Evolutionary conservation across 2,888 invertebrate genomes (phyloP).

Genomic region (Torymus aiolomorphi): DNA sequence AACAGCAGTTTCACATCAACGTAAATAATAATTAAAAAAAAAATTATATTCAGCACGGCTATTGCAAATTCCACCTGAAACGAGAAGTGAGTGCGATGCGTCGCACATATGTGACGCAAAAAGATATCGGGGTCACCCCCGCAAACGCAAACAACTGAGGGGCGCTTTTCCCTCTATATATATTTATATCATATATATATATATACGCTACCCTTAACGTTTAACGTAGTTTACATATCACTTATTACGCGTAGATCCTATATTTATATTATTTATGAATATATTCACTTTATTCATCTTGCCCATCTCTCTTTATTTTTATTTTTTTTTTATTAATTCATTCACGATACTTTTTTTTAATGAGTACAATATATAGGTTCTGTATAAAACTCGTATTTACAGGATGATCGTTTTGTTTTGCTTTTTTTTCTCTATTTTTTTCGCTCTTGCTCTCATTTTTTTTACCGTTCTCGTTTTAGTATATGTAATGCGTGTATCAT

Average conservation of each 20-base stretch:
- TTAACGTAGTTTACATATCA: constrained; percentile 57
- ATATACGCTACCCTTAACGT: constrained; percentile 50
- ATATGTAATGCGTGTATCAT: constrained; percentile 56
- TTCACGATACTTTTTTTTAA: constrained; percentile 71
- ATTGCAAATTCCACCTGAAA: too few species aligned
- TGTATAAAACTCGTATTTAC: constrained; percentile 76
- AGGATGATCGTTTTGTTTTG: constrained; percentile 70
- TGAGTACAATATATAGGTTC: constrained; percentile 72
- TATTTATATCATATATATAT: constrained; percentile 36
- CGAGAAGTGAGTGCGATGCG: too few species aligned
- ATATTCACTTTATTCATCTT: constrained; percentile 61
- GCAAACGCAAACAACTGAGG: constrained; percentile 42
- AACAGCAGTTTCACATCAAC: constrained; percentile 1
- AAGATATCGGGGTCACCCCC: not conserved
- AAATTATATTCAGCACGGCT: too few species aligned
- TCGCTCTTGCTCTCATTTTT: constrained; percentile 59
- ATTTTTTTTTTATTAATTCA: constrained; percentile 64
- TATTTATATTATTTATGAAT: constrained; percentile 64
- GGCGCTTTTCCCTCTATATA: constrained; percentile 40
- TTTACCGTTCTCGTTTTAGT: constrained; percentile 48
- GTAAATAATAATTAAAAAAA: constrained; percentile 15
- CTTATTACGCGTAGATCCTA: constrained; percentile 57
- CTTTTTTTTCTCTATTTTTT: constrained; percentile 50
- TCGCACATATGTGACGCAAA: too few species aligned
- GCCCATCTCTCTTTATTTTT: constrained; percentile 59